phyloP scores from a whole-genome alignment of 2,888 invertebrate species.

The Cyclophora albipunctata region DNA sequence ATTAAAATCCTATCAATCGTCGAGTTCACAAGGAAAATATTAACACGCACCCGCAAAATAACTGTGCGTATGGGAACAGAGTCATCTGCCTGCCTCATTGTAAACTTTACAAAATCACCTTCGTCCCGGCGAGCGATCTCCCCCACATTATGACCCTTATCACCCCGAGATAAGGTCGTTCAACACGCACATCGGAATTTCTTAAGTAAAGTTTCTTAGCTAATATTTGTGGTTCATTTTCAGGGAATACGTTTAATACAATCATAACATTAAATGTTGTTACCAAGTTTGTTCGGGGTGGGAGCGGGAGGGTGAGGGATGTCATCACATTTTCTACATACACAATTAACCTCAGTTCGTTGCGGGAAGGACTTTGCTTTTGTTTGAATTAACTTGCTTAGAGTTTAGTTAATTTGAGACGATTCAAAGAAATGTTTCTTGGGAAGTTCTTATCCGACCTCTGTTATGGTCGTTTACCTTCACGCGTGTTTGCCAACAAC shows the following conservation, averaged over 20 bases:
- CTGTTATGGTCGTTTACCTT: neutral
- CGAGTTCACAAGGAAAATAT: conserved; percentile 30
- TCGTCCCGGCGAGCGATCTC: neutral
- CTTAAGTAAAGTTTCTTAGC: conserved; percentile 49
- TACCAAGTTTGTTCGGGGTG: conserved; percentile 31
- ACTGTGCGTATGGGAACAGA: conserved; percentile 43
- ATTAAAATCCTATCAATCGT: conserved; percentile 9
- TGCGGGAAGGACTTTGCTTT: conserved; percentile 14
- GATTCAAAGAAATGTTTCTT: conserved; percentile 6
- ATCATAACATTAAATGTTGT: conserved; percentile 55
- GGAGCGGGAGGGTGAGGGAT: neutral
- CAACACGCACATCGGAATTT: conserved; percentile 20
- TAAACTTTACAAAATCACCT: conserved; percentile 23
- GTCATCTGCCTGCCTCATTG: conserved; percentile 44
- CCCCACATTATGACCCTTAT: conserved; percentile 22
- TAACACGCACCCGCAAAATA: conserved; percentile 27
- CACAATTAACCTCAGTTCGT: conserved; percentile 14
- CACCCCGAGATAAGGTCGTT: conserved; percentile 19
- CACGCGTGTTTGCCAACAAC: neutral
- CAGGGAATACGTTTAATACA: conserved; percentile 53
- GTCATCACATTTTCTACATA: conserved; percentile 16
- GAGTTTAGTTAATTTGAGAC: conserved; percentile 8
- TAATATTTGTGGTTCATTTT: conserved; percentile 57
- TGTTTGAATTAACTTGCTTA: conserved; percentile 10
- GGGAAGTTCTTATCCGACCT: conserved; percentile 6